phyloP scores from a whole-genome alignment of 2,888 invertebrate genomes.

The Drosophila limbata region DNA sequence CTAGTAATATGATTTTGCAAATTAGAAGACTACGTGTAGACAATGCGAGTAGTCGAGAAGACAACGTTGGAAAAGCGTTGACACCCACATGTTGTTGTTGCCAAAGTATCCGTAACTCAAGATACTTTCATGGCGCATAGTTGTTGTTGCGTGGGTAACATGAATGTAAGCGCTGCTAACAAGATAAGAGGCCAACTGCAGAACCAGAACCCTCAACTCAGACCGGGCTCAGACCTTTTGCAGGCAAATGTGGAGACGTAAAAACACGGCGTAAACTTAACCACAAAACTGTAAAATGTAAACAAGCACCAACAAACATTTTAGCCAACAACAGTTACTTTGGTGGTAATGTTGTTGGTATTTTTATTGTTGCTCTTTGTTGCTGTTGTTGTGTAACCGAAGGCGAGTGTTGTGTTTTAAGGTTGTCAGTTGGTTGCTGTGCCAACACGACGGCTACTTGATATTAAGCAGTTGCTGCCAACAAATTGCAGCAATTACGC shows the following conservation, averaged over 20 bases:
- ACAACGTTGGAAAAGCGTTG: constrained; percentile 20
- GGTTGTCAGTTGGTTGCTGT: constrained; percentile 30
- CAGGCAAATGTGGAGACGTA: constrained; percentile 25
- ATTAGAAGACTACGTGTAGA: constrained; percentile 57
- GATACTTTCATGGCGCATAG: constrained; percentile 27
- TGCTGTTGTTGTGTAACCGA: constrained; percentile 43
- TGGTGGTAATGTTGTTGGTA: constrained; percentile 28
- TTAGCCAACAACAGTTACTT: constrained; percentile 22
- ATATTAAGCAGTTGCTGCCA: constrained; percentile 46
- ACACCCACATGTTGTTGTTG: constrained; percentile 50
- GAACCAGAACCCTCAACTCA: not conserved
- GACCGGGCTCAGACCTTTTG: constrained; percentile 11
- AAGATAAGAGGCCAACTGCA: constrained; percentile 67
- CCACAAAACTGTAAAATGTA: constrained; percentile 66
- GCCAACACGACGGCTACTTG: constrained; percentile 66
- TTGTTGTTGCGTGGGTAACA: constrained; percentile 34
- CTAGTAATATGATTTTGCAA: constrained; percentile 76
- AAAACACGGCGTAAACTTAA: constrained; percentile 66
- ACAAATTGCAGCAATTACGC: constrained; percentile 56
- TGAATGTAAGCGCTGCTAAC: constrained; percentile 61
- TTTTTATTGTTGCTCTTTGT: constrained; percentile 29
- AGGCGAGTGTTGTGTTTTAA: constrained; percentile 22
- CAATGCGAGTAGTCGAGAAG: constrained; percentile 8
- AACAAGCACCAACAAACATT: constrained; percentile 61
- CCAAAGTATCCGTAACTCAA: constrained; percentile 44